Percentiles rank a stretch among this genome's conserved stretches.
Conservation (phyloP, 64 coral and sea anemone genomes). For the Hydrozoanthus tunicans region DNA sequence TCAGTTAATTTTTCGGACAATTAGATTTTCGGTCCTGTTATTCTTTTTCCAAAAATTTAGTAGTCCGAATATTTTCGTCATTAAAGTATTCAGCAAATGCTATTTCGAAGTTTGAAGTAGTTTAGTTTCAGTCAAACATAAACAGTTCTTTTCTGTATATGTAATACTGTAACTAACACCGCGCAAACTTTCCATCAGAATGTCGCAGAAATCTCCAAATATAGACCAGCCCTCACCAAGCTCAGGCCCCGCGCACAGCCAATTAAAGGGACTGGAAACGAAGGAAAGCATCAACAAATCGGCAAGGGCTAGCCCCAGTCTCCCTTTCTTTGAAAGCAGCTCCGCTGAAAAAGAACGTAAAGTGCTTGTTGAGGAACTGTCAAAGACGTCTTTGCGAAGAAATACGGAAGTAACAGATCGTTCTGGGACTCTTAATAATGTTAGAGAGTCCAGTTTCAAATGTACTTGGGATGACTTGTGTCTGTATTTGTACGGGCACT, state of each 20-base stretch:
- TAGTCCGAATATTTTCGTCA: too few species aligned
- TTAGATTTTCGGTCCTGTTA: too few species aligned
- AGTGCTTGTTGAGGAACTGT: neutral
- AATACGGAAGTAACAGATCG: neutral
- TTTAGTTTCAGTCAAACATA: too few species aligned
- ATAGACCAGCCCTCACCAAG: conserved; percentile 18
- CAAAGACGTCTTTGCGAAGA: neutral
- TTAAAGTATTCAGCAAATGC: too few species aligned
- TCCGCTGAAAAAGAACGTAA: neutral
- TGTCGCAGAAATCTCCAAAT: conserved; percentile 2
- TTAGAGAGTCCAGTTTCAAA: neutral
- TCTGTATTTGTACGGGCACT: conserved; percentile 80
- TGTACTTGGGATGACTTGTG: conserved; percentile 85
- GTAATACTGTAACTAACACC: too few species aligned
- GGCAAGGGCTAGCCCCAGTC: neutral
- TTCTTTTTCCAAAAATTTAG: too few species aligned
- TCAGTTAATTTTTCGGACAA: too few species aligned
- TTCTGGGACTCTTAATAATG: neutral
- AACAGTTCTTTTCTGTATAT: too few species aligned
- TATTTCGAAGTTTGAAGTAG: too few species aligned
- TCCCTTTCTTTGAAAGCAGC: neutral
- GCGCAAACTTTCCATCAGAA: neutral
- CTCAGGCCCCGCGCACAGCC: conserved; percentile 6
- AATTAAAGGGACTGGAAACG: neutral
- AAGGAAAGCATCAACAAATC: neutral